A percentile compares a stretch with the other conserved stretches of the same genome.
Conservation (phyloP, 2,113 vertebrate genomes). For the Sphaerodactylus townsendi region DNA sequence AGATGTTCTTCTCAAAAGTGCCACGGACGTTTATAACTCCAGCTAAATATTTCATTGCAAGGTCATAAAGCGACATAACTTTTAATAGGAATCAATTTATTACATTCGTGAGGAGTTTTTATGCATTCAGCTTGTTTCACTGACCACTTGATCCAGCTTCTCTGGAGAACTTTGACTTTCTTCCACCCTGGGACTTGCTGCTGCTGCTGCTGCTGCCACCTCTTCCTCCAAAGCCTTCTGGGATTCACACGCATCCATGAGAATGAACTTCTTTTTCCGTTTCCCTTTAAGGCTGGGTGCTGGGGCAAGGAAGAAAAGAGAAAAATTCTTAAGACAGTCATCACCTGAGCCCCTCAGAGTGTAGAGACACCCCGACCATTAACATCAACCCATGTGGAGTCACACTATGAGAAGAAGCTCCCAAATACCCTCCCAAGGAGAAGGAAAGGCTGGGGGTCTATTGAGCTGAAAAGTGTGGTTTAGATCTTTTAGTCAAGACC, state of each 20-base stretch:
- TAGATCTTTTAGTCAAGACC: too few species aligned
- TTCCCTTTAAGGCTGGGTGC: conserved; percentile 55
- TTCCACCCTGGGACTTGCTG: not conserved
- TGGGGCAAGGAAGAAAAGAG: not conserved
- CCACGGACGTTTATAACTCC: not conserved
- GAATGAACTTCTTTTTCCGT: conserved; percentile 35
- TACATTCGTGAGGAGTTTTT: not conserved
- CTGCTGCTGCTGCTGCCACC: conserved; percentile 13
- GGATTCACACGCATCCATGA: conserved; percentile 25
- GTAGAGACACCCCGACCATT: not conserved
- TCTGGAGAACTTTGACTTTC: conserved; percentile 32
- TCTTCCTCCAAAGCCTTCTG: not conserved
- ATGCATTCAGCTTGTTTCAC: not conserved
- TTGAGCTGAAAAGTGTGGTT: too few species aligned
- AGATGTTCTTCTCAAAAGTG: not conserved
- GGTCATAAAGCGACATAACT: not conserved
- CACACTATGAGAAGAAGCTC: not conserved
- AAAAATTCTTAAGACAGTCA: not conserved
- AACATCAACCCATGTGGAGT: not conserved
- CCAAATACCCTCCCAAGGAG: not conserved
- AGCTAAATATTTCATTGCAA: not conserved
- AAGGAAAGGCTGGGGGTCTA: not conserved
- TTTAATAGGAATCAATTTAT: not conserved
- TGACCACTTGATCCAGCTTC: conserved; percentile 48
- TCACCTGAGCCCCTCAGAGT: not conserved